phyloP scores from a whole-genome alignment of 2,113 vertebrate species.

The Cebus imitator region DNA sequence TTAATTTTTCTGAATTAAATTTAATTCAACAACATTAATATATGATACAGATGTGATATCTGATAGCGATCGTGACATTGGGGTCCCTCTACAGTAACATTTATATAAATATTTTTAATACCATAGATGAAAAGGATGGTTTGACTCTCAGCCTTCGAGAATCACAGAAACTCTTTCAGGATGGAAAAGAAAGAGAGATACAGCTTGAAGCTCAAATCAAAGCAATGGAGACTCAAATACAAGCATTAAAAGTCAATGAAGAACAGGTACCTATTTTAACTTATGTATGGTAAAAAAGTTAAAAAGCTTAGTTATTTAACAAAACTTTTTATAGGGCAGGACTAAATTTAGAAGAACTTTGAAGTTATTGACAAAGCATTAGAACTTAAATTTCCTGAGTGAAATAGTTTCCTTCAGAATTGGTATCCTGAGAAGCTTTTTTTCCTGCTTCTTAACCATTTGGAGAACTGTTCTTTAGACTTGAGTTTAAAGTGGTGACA shows the following conservation, averaged over 20 bases:
- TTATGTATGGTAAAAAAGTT: neutral
- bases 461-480: neutral
- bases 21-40: neutral
- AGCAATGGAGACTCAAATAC: slow-evolving; percentile 89
- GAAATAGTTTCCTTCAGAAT: neutral
- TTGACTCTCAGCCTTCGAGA: slow-evolving; percentile 90
- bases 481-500: neutral
- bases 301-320: neutral
- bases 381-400: neutral
- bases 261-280: slow-evolving; percentile 85
- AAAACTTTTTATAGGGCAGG: neutral
- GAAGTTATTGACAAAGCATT: neutral
- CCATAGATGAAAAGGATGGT: slow-evolving; percentile 94
- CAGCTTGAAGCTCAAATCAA: slow-evolving; percentile 91
- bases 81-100: neutral
- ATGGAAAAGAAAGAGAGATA: slow-evolving; percentile 89
- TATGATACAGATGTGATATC: neutral
- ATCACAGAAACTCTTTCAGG: slow-evolving; percentile 89
- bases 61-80: neutral
- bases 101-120: slow-evolving; percentile 24
- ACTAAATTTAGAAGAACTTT: neutral
- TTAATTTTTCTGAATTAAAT: slow-evolving; percentile 15
- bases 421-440: neutral
- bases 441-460: neutral
- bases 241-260: slow-evolving; percentile 87